phyloP scores from a whole-genome alignment of 2,888 invertebrate species.

The Campoplex capitator region DNA sequence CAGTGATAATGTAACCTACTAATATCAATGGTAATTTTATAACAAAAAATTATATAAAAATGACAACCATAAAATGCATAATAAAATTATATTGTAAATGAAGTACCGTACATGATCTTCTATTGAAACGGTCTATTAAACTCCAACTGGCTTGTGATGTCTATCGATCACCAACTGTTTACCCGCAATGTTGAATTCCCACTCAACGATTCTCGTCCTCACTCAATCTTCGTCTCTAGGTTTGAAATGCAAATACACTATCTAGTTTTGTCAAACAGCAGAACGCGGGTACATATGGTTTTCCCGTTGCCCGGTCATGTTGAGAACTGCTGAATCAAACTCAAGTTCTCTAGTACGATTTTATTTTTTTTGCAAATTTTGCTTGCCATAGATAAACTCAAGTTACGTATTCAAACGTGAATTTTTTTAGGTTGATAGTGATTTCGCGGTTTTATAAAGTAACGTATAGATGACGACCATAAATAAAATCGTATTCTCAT shows the following conservation, averaged over 20 bases:
- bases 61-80: background rate
- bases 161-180: background rate
- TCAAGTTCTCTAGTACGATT: background rate
- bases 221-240: slow-evolving; percentile 19
- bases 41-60: background rate
- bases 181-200: background rate
- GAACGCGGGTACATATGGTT: slow-evolving; percentile 13
- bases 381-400: background rate
- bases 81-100: no score
- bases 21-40: no score
- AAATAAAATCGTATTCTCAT: background rate
- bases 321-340: background rate
- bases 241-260: slow-evolving; percentile 21
- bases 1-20: background rate
- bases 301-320: slow-evolving; percentile 10
- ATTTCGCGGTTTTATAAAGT: background rate
- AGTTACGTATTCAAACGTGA: background rate
- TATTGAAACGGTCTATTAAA: background rate
- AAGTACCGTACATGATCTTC: background rate
- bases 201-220: slow-evolving; percentile 13
- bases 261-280: slow-evolving; percentile 16
- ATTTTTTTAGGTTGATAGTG: background rate
- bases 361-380: background rate
- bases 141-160: background rate
- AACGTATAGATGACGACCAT: background rate